phyloP scores from a whole-genome alignment of 1,140 invertebrate species.

The Drosophila micromelanica region DNA sequence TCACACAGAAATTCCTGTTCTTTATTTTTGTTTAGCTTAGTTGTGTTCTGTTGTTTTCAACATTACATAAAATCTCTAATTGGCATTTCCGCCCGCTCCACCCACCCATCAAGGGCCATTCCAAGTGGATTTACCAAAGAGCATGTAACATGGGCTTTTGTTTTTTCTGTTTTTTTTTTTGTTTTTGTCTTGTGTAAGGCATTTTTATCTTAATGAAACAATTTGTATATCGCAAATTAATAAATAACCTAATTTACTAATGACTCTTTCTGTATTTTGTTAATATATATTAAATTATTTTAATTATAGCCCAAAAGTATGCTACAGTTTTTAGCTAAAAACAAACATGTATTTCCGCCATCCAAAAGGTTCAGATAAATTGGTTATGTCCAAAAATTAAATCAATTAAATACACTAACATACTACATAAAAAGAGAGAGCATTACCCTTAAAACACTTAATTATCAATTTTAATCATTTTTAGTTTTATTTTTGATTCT shows the following conservation, averaged over 20 bases:
- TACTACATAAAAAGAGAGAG: neutral
- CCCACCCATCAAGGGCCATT: neutral
- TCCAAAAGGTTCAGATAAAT: too few relatives aligned
- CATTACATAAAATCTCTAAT: too few relatives aligned
- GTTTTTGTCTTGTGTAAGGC: neutral
- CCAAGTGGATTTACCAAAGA: neutral
- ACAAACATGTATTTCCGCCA: too few relatives aligned
- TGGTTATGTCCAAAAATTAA: too few relatives aligned
- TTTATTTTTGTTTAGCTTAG: conserved; percentile 46
- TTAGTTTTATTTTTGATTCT: conserved; percentile 56
- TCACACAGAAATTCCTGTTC: conserved; percentile 35
- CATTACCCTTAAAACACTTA: neutral
- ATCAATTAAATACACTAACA: neutral
- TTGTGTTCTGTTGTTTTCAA: neutral
- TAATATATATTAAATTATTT: too few relatives aligned
- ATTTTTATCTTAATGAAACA: neutral
- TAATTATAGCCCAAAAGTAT: too few relatives aligned
- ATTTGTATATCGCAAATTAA: too few relatives aligned
- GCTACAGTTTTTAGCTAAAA: too few relatives aligned
- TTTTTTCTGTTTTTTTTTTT: neutral
- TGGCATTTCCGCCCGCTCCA: neutral
- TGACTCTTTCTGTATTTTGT: too few relatives aligned
- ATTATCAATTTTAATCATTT: conserved; percentile 31
- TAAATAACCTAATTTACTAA: too few relatives aligned
- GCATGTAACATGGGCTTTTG: neutral